phyloP scores from a whole-genome alignment of 2,113 vertebrate species.

The Lophius piscatorius region DNA sequence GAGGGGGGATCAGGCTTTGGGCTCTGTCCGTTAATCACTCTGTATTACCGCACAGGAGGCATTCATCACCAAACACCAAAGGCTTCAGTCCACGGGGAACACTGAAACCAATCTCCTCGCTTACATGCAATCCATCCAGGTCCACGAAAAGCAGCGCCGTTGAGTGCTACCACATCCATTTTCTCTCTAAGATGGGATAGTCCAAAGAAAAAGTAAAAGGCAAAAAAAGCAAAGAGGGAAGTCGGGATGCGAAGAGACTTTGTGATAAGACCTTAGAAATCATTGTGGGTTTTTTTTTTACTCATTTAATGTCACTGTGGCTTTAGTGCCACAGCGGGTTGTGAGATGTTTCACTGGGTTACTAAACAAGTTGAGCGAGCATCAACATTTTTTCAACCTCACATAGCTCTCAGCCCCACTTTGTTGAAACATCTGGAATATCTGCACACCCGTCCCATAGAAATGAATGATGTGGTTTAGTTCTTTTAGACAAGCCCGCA shows the following conservation, averaged over 20 bases:
- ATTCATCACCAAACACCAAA: slow-evolving; percentile 81
- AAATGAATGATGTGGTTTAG: no score
- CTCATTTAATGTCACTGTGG: slow-evolving; percentile 10
- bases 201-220: slow-evolving; percentile 47
- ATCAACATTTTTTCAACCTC: no score
- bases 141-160: slow-evolving; percentile 59
- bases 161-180: slow-evolving; percentile 64
- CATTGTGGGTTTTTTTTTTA: neutral
- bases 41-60: slow-evolving; percentile 77
- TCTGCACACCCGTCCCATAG: no score
- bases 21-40: slow-evolving; percentile 80
- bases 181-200: slow-evolving; percentile 44
- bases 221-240: slow-evolving; percentile 11
- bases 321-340: slow-evolving; percentile 12
- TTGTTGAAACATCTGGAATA: no score
- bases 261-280: slow-evolving; percentile 39
- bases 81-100: slow-evolving; percentile 72
- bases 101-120: slow-evolving; percentile 73
- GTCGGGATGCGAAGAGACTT: slow-evolving; percentile 31
- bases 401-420: no score
- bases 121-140: slow-evolving; percentile 76
- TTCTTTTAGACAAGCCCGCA: neutral
- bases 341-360: no score
- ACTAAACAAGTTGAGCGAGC: no score
- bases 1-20: slow-evolving; percentile 66